Base-by-base conservation (phyloP, 2,113 vertebrate genomes). In the Forbesichthys papilliferus region DNA sequence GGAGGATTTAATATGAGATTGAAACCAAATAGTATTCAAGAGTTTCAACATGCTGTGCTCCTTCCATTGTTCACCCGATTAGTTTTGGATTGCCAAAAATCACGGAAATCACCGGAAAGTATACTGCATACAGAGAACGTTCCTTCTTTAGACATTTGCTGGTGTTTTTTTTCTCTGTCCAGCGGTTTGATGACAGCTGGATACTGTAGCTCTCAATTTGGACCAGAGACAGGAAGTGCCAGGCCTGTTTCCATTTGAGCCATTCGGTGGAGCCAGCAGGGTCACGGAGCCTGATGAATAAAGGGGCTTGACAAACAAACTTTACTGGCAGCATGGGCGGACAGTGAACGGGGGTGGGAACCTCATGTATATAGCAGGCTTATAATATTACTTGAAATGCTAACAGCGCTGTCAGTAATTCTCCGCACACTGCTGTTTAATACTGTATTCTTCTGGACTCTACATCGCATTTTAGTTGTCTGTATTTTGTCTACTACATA, bases 171-270 rank as follows among this genome's bases (percentile, higher is more conserved):
- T n/a, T 54, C 36, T 3, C 18, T 20, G 3, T 11, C 52, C 52
- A 52, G 57, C 33, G 48, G 27, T 6, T 27, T 42, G 33, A 36
- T 36, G 49, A n/a, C 64, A 61, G 66, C 51, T 53, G 55, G 13
- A 47, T 18, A 20, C 6, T 51, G 51, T 27, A 47, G 58, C 61
- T 66, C 16, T 62, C 4, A 48, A 33, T 1, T 42, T 11, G 34
- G 27, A 14, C 57, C 51, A 46, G 60, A 57, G 66, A 58, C 62
- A 73, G 73, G 69, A 73, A 73, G 61, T 62, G 14, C 16, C 59
- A 6, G 48, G 34, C 48, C 47, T n/a, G 60, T 63, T 64, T 72
- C 16, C 27, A 33, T 68, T 57, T 48, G 27, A 58, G 52, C 11
- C 14, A 5, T 68, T 53, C 9, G 33, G 13, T 52, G 47, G 51